These are phyloP conservation scores for Lamellibrachia luymesi DNA, from an alignment of 1,140 invertebrate genomes.

Conservation along the genomic window DNA sequence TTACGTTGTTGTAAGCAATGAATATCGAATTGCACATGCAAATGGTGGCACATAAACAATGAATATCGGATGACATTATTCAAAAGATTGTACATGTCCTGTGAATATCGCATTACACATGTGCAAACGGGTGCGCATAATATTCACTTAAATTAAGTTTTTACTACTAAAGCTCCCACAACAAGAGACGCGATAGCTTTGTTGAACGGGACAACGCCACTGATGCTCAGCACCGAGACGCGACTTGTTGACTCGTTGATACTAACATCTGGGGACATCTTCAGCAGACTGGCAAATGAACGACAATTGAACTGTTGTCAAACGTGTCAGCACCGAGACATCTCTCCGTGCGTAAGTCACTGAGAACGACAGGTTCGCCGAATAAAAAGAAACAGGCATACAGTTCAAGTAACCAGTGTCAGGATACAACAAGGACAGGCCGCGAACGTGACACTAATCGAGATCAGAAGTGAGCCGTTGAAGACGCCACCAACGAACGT, in stretches of 20 bases:
- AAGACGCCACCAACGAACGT: too few species aligned
- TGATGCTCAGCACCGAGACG: background rate
- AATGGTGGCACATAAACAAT: background rate
- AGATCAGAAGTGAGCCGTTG: background rate
- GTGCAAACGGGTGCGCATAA: background rate
- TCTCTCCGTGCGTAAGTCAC: background rate
- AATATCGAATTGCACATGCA: background rate
- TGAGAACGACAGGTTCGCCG: background rate
- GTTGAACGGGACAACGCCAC: background rate
- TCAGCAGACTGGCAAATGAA: background rate
- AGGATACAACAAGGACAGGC: background rate
- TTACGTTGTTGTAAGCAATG: background rate
- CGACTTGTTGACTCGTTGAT: background rate
- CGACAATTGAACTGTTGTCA: background rate
- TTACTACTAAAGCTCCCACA: background rate
- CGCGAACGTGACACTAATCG: background rate
- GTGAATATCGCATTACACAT: background rate
- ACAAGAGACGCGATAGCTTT: background rate
- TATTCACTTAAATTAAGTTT: slow-evolving; percentile 1
- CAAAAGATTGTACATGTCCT: background rate
- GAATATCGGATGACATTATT: background rate
- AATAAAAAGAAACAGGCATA: background rate
- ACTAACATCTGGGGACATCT: background rate
- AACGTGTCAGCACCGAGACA: background rate
- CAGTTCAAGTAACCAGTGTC: background rate